phyloP scores from a whole-genome alignment of 2,113 vertebrate species.

The Microtus oregoni region DNA sequence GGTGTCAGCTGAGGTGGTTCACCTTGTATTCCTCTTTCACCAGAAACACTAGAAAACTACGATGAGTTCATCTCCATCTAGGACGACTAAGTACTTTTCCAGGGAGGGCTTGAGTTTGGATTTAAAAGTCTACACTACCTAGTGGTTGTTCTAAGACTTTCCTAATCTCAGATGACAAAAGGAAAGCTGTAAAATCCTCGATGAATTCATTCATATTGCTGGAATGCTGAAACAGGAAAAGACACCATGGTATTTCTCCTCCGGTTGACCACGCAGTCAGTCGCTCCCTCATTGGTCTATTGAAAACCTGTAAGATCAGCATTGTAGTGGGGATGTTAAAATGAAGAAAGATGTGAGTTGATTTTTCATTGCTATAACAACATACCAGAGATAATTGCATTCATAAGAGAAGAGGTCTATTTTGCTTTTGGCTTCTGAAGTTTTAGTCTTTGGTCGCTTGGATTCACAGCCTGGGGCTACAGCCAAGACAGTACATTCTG shows the following conservation, averaged over 20 bases:
- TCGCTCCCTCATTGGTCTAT: constrained; percentile 39
- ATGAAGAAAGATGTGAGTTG: not conserved
- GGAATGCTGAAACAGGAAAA: not conserved
- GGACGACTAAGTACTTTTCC: constrained; percentile 3
- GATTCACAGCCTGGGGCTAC: not conserved
- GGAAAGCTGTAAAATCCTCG: constrained; percentile 23
- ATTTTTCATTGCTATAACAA: not conserved
- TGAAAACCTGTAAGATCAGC: not conserved
- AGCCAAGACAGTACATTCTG: not conserved
- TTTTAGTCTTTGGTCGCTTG: not conserved
- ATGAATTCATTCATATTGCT: constrained; percentile 29
- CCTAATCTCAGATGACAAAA: constrained; percentile 5
- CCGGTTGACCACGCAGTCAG: not conserved
- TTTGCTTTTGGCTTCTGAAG: not conserved
- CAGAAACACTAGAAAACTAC: constrained; percentile 44
- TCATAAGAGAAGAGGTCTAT: not conserved
- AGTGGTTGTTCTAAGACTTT: constrained; percentile 31
- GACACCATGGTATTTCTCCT: not conserved
- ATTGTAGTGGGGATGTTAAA: not conserved
- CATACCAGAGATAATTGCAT: not conserved
- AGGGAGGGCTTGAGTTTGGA: constrained; percentile 25
- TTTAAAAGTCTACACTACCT: constrained; percentile 19
- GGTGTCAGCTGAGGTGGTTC: constrained; percentile 43
- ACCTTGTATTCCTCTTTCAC: constrained; percentile 57
- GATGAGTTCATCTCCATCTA: constrained; percentile 35